Percentiles rank a stretch among this genome's conserved stretches.
phyloP scores from a whole-genome alignment of 2,888 invertebrate genomes.

The Blastobasis lacticolella region DNA sequence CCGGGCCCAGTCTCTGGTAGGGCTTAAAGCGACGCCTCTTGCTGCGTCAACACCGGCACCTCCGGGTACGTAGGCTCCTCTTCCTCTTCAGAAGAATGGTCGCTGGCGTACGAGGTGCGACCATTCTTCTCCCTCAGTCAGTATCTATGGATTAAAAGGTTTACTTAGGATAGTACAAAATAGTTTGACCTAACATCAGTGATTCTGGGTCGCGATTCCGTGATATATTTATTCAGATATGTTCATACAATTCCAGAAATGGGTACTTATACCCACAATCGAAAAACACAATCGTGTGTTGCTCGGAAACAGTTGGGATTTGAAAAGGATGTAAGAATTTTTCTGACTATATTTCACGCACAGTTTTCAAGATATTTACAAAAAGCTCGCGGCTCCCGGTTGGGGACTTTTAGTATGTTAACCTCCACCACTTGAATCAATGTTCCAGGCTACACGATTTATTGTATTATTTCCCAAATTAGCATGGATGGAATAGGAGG shows the following conservation, averaged over 20 bases:
- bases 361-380: too few species aligned
- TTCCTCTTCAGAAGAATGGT: constrained; percentile 63
- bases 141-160: constrained; percentile 37
- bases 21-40: constrained; percentile 14
- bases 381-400: too few species aligned
- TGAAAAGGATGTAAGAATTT: too few species aligned
- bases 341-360: too few species aligned
- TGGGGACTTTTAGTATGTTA: too few species aligned
- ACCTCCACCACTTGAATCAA: not conserved
- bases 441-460: not conserved
- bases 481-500: not conserved
- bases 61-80: constrained; percentile 44
- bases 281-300: too few species aligned
- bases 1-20: not conserved
- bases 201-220: too few species aligned
- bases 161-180: not conserved
- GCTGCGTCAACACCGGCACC: constrained; percentile 41
- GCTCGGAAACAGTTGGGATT: too few species aligned
- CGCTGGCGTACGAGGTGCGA: constrained; percentile 44
- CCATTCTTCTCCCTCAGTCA: constrained; percentile 68
- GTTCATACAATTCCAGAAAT: not conserved
- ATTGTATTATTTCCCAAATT: not conserved
- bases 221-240: too few species aligned
- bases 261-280: too few species aligned
- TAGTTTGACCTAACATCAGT: too few species aligned